phyloP scores from a whole-genome alignment of 2,888 invertebrate species.

The Idaea straminata region DNA sequence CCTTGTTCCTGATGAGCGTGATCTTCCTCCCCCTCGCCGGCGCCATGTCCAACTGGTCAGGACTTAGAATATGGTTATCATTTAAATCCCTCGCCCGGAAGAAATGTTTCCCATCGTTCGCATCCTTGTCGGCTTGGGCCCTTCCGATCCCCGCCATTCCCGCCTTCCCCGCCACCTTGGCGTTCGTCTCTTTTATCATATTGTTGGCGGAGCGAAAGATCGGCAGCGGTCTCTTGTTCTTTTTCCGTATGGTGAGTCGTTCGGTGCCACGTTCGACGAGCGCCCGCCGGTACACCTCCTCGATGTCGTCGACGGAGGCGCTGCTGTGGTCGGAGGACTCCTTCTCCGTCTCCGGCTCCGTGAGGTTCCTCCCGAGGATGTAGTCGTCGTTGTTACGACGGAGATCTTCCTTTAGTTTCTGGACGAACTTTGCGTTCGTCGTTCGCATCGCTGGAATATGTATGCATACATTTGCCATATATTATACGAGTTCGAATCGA shows the following conservation, averaged over 20 bases:
- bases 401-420: constrained; percentile 40
- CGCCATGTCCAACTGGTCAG: constrained; percentile 51
- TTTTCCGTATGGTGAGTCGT: neutral
- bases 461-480: too few relatives aligned
- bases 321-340: neutral
- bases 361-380: constrained; percentile 3
- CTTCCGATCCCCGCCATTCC: neutral
- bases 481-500: too few relatives aligned
- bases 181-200: too few relatives aligned
- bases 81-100: neutral
- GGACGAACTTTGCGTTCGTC: constrained; percentile 27
- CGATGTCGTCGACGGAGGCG: constrained; percentile 2
- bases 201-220: too few relatives aligned
- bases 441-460: too few relatives aligned
- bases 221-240: too few relatives aligned
- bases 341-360: neutral
- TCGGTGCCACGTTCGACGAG: neutral
- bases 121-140: constrained; percentile 7
- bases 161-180: too few relatives aligned
- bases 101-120: neutral
- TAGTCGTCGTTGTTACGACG: constrained; percentile 55
- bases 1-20: constrained; percentile 39
- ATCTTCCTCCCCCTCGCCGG: constrained; percentile 47
- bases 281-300: constrained; percentile 1
- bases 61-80: constrained; percentile 18